phyloP scores from a whole-genome alignment of 2,888 invertebrate species.

The Drosophila planitibia region DNA sequence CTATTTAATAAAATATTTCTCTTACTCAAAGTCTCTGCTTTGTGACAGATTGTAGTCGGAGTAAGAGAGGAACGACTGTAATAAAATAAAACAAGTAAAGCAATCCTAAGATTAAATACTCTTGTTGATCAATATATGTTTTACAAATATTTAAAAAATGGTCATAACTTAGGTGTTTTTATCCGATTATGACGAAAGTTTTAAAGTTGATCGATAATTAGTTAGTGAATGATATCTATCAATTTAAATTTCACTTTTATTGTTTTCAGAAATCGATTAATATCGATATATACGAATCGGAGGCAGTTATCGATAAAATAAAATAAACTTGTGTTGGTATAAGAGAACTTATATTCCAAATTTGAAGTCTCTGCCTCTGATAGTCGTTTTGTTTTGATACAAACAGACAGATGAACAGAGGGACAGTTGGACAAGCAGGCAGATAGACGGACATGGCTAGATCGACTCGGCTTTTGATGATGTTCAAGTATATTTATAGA shows the following conservation, averaged over 20 bases:
- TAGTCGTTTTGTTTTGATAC: neutral
- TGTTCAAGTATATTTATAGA: neutral
- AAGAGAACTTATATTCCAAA: neutral
- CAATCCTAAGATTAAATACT: neutral
- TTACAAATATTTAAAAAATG: no score
- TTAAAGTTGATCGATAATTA: neutral
- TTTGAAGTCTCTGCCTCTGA: neutral
- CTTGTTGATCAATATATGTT: neutral
- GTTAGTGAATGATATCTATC: no score
- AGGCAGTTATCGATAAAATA: neutral
- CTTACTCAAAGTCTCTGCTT: neutral
- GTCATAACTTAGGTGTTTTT: neutral
- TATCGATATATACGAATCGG: neutral
- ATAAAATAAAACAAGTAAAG: neutral
- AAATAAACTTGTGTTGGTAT: neutral
- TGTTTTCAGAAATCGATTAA: neutral
- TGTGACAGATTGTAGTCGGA: neutral
- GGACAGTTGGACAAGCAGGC: neutral
- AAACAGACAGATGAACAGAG: neutral
- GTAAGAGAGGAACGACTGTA: neutral
- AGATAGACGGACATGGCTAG: neutral
- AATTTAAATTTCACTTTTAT: neutral
- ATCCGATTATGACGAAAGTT: neutral
- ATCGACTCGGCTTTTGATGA: neutral
- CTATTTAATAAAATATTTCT: neutral